A percentile compares a stretch with the other conserved stretches of the same genome.
Evolutionary conservation across 1,140 invertebrate species (phyloP).

Genomic region (Drosophila kurseongensis): DNA sequence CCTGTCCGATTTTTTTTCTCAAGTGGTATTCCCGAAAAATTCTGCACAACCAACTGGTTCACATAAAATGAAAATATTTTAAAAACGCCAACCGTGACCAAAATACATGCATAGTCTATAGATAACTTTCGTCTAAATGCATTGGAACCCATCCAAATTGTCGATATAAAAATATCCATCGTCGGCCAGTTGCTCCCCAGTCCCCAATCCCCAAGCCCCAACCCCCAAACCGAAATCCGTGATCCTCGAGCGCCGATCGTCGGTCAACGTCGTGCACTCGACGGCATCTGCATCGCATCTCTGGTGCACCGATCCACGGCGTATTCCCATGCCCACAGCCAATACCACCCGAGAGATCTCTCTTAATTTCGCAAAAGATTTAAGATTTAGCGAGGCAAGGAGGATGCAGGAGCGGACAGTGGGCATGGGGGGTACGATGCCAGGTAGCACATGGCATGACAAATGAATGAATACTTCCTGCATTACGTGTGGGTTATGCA

Average conservation of each 20-base stretch:
- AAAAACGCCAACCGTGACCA: slow-evolving; percentile 79
- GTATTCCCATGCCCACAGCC: slow-evolving; percentile 33
- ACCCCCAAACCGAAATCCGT: slow-evolving; percentile 14
- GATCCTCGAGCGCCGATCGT: slow-evolving; percentile 37
- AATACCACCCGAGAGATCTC: slow-evolving; percentile 18
- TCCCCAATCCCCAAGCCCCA: slow-evolving; percentile 2
- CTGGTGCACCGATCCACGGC: slow-evolving; percentile 29
- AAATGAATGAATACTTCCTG: slow-evolving; percentile 82
- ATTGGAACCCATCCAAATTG: slow-evolving; percentile 83
- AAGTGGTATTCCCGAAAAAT: slow-evolving; percentile 42
- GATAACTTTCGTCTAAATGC: slow-evolving; percentile 81
- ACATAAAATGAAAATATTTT: slow-evolving; percentile 67
- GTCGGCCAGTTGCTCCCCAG: slow-evolving; percentile 50
- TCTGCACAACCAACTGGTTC: slow-evolving; percentile 55
- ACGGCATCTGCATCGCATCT: slow-evolving; percentile 29
- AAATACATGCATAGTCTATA: slow-evolving; percentile 80
- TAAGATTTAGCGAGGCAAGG: slow-evolving; percentile 2
- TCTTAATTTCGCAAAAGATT: slow-evolving; percentile 28
- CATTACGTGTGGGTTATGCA: slow-evolving; percentile 70
- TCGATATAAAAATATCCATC: slow-evolving; percentile 82
- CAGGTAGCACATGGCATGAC: slow-evolving; percentile 61
- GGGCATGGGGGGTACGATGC: slow-evolving; percentile 27
- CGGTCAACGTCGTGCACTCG: slow-evolving; percentile 54
- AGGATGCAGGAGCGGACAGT: neutral
- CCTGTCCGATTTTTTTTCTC: slow-evolving; percentile 25